These are phyloP conservation scores for Sinocyclocheilus maitianheensis DNA, from an alignment of 2,113 vertebrate genomes.

Conservation along the genomic window DNA sequence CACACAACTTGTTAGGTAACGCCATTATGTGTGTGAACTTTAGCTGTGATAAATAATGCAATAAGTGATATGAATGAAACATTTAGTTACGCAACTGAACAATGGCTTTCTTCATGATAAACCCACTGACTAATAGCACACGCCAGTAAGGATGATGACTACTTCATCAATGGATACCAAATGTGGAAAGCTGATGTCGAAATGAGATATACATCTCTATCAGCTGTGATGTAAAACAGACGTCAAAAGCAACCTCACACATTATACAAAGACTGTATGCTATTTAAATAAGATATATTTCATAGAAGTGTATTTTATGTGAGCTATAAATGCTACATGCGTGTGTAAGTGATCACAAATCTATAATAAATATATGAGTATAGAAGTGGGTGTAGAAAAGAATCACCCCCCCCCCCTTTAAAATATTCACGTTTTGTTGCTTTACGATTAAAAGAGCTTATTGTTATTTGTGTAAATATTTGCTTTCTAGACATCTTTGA, in stretches of 20 bases:
- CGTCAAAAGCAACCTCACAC: neutral
- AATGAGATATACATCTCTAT: conserved; percentile 19
- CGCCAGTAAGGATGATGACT: conserved; percentile 40
- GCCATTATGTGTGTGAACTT: conserved; percentile 55
- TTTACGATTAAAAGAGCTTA: too few species aligned
- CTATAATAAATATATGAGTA: too few species aligned
- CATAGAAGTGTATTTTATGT: neutral
- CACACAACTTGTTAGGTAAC: conserved; percentile 57
- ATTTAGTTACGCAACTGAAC: conserved; percentile 55
- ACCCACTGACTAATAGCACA: conserved; percentile 57
- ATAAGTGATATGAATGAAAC: conserved; percentile 59
- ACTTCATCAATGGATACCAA: conserved; percentile 33
- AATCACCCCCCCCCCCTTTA: too few species aligned
- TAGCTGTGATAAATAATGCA: conserved; percentile 62
- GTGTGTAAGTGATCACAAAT: too few species aligned
- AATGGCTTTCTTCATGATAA: conserved; percentile 47
- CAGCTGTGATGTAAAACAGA: conserved; percentile 5
- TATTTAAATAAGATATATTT: neutral
- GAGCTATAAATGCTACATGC: too few species aligned
- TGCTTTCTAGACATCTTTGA: too few species aligned
- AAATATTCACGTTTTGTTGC: too few species aligned
- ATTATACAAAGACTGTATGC: neutral
- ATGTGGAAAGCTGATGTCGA: conserved; percentile 17
- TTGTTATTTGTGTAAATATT: too few species aligned
- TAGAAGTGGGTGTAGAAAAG: too few species aligned